A percentile compares a stretch with the other conserved stretches of the same genome.
phyloP scores from a whole-genome alignment of 2,797 vertebrate species.

The Bradypodion ventrale region DNA sequence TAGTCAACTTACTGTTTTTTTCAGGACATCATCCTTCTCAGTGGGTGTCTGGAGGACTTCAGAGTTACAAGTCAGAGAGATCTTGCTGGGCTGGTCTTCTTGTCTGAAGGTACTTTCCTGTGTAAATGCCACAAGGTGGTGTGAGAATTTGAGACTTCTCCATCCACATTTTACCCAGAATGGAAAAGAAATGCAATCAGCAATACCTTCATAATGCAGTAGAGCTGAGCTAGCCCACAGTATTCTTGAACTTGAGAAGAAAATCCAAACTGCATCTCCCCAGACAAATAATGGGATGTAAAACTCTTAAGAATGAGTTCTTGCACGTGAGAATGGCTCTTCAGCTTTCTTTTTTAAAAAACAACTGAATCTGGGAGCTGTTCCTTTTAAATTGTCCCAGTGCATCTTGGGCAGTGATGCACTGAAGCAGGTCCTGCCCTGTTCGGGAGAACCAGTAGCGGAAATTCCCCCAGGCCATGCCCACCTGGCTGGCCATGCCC shows the following conservation, averaged over 20 bases:
- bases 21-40: constrained; percentile 89
- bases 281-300: not conserved
- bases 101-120: constrained; percentile 88
- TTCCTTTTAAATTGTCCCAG: not conserved
- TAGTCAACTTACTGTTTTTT: constrained; percentile 84
- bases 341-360: not conserved
- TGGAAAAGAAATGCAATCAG: rapidly evolving
- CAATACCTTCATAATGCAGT: not conserved
- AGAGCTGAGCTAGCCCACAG: not conserved
- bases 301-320: not conserved
- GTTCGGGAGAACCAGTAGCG: no score
- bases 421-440: no score
- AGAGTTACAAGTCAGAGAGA: constrained; percentile 87
- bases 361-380: not conserved
- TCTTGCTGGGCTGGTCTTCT: constrained; percentile 89
- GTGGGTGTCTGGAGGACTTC: constrained; percentile 91
- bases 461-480: no score
- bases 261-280: not conserved
- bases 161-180: not conserved
- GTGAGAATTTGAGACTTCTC: not conserved
- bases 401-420: no score
- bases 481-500: no score
- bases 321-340: not conserved
- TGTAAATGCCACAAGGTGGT: constrained; percentile 30
- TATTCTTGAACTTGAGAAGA: not conserved